phyloP scores from a whole-genome alignment of 2,113 vertebrate species.

The Bubalus kerabau region DNA sequence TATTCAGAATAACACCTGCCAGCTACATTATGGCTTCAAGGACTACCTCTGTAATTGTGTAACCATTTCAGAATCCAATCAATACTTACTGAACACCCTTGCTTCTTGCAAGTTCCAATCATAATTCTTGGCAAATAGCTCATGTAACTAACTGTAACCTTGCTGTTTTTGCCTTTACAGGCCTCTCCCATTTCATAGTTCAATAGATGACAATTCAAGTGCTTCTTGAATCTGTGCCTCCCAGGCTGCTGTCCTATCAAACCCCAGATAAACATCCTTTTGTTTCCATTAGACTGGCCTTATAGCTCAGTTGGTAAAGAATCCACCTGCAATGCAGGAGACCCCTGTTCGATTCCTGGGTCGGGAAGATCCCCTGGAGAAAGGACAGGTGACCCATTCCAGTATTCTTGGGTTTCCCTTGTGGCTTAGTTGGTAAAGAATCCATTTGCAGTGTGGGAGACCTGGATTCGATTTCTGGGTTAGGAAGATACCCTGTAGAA shows the following conservation, averaged over 20 bases:
- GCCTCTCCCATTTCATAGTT: not conserved
- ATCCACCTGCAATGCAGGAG: not conserved
- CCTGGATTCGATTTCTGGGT: not conserved
- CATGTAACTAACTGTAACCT: not conserved
- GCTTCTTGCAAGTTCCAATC: not conserved
- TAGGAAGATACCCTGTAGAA: not conserved
- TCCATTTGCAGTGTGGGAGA: not conserved
- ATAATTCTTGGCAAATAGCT: not conserved
- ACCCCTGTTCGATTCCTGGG: rapidly evolving
- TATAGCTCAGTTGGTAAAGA: not conserved
- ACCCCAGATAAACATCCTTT: not conserved
- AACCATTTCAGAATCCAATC: not conserved
- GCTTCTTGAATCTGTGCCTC: not conserved
- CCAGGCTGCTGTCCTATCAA: not conserved
- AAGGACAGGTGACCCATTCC: not conserved
- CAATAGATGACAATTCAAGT: not conserved
- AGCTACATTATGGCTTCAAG: not conserved
- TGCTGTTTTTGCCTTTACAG: not conserved
- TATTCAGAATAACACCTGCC: not conserved
- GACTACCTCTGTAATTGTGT: not conserved
- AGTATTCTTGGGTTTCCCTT: not conserved
- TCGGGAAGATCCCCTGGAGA: not conserved
- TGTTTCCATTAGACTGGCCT: not conserved
- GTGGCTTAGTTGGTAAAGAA: not conserved
- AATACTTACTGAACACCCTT: not conserved